phyloP scores from a whole-genome alignment of 2,113 vertebrate species.

The Corvus cornix region DNA sequence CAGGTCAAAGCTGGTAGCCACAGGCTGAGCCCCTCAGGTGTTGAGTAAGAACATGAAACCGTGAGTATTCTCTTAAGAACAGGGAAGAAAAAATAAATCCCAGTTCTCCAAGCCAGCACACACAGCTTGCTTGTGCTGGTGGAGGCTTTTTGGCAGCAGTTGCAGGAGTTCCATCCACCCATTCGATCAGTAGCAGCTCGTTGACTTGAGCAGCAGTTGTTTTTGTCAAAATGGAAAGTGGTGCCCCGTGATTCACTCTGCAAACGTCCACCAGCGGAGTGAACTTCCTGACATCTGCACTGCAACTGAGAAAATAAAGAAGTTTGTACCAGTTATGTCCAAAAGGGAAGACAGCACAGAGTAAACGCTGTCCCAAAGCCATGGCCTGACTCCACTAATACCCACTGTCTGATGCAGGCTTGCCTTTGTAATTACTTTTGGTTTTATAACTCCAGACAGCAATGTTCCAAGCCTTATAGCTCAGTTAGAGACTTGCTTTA shows the following conservation, averaged over 20 bases:
- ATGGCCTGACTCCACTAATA: constrained; percentile 17
- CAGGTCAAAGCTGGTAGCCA: not conserved
- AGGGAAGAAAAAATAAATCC: not conserved
- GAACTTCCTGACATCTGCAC: constrained; percentile 21
- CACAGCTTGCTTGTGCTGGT: not conserved
- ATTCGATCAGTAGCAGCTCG: not conserved
- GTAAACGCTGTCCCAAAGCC: not conserved
- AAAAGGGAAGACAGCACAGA: not conserved
- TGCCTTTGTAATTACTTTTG: constrained; percentile 59
- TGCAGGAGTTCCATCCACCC: not conserved
- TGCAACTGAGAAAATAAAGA: constrained; percentile 4
- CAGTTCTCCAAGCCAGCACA: not conserved
- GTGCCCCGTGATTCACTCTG: constrained; percentile 22
- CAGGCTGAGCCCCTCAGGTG: not conserved
- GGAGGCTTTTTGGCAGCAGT: not conserved
- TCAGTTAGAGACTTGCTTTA: constrained; percentile 62
- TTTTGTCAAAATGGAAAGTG: constrained; percentile 15
- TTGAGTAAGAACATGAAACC: not conserved
- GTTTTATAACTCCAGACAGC: constrained; percentile 38
- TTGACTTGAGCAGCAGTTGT: not conserved
- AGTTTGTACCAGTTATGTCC: not conserved
- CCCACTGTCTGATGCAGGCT: not conserved
- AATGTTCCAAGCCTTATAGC: not conserved
- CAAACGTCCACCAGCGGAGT: not conserved
- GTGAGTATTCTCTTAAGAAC: not conserved